Conservation (phyloP, 1,140 invertebrate genomes). For the Stegodyphus mimosarum region DNA sequence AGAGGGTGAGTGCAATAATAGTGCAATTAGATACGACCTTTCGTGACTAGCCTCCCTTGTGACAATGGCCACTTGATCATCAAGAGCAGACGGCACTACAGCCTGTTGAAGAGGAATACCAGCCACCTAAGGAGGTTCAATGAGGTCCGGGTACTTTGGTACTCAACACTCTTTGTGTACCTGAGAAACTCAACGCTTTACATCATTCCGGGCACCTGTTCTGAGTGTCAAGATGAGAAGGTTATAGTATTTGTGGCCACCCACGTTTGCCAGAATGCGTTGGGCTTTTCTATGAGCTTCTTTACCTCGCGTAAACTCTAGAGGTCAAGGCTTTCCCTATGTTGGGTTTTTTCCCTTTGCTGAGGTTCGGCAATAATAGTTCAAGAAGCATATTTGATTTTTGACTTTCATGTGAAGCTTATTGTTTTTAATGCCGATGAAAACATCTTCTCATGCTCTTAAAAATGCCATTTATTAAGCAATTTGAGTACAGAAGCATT, state of each 20-base stretch:
- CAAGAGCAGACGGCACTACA: neutral
- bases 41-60: constrained; percentile 27
- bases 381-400: no score
- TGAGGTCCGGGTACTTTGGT: constrained; percentile 29
- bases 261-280: constrained; percentile 35
- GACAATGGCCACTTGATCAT: constrained; percentile 47
- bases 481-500: no score
- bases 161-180: constrained; percentile 12
- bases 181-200: constrained; percentile 40
- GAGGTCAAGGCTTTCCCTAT: constrained; percentile 4
- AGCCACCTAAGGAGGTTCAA: constrained; percentile 21
- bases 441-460: no score
- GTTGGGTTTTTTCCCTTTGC: neutral
- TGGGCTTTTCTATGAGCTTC: neutral
- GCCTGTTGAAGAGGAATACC: neutral
- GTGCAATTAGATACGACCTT: constrained; percentile 54
- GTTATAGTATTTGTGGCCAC: constrained; percentile 52
- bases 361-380: no score
- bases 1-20: constrained; percentile 17
- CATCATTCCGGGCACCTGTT: constrained; percentile 44
- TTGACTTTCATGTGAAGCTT: no score
- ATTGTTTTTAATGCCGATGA: no score
- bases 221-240: constrained; percentile 36
- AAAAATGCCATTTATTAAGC: no score
- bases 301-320: neutral